These are phyloP conservation scores for Paraplagusia blochii DNA, from an alignment of 2,113 vertebrate species.

Conservation along the genomic window DNA sequence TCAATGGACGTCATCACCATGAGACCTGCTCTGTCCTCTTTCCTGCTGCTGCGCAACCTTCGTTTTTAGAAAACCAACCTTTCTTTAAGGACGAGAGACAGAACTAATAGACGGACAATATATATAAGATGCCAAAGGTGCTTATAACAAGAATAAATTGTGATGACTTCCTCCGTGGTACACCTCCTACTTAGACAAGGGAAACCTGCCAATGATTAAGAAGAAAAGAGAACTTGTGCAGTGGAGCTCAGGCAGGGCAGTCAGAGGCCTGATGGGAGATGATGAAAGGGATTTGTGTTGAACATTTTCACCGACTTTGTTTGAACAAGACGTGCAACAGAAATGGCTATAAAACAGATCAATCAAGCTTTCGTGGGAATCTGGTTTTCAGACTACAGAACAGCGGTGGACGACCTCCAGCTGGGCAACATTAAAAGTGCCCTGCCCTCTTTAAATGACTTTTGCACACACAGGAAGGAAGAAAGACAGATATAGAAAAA, in stretches of 20 bases:
- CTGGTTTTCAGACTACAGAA: slow-evolving; percentile 18
- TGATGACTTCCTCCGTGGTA: slow-evolving; percentile 76
- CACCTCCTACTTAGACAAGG: slow-evolving; percentile 51
- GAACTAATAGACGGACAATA: slow-evolving; percentile 40
- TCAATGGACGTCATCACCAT: slow-evolving; percentile 34
- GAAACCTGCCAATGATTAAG: slow-evolving; percentile 43
- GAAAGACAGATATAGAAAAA: slow-evolving; percentile 23
- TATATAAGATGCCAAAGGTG: slow-evolving; percentile 90
- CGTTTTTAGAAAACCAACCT: slow-evolving; percentile 45
- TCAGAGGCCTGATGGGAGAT: slow-evolving; percentile 28
- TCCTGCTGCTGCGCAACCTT: slow-evolving; percentile 44
- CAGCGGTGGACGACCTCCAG: slow-evolving; percentile 29
- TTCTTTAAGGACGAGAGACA: slow-evolving; percentile 53
- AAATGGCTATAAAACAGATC: slow-evolving; percentile 25
- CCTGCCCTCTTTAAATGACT: slow-evolving; percentile 38
- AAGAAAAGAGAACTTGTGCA: slow-evolving; percentile 48
- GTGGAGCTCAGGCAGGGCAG: slow-evolving; percentile 31
- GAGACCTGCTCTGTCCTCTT: slow-evolving; percentile 43
- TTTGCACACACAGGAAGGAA: slow-evolving; percentile 35
- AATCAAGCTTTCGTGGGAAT: slow-evolving; percentile 21
- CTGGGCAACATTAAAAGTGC: slow-evolving; percentile 34
- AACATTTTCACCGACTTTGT: slow-evolving; percentile 44
- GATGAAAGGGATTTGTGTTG: slow-evolving; percentile 44
- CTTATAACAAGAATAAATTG: slow-evolving; percentile 62
- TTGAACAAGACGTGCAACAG: slow-evolving; percentile 27